Conservation (phyloP, 2,113 vertebrate species). For the Symphodus melops region DNA sequence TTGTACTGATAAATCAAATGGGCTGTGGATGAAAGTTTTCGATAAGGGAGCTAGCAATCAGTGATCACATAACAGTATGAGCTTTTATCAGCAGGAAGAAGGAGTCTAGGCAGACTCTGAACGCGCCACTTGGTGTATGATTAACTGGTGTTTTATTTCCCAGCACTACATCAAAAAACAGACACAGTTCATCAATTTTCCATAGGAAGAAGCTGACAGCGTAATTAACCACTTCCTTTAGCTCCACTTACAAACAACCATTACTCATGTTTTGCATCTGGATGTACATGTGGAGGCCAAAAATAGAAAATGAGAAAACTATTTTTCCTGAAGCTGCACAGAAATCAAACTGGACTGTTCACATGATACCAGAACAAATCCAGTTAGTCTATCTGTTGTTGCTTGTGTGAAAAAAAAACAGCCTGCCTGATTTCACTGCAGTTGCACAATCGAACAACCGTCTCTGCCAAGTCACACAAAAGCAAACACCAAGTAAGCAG, state of each 20-base stretch:
- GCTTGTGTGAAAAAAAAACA: constrained; percentile 15
- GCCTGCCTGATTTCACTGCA: constrained; percentile 29
- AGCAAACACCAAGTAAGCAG: constrained; percentile 57
- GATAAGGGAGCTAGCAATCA: background rate
- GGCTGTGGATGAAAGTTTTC: background rate
- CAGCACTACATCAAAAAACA: constrained; percentile 52
- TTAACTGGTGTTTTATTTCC: constrained; percentile 59
- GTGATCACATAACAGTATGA: background rate
- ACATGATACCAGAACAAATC: constrained; percentile 32
- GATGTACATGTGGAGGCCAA: constrained; percentile 7
- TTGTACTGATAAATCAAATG: background rate
- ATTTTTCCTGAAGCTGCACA: constrained; percentile 8
- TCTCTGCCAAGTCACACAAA: constrained; percentile 68
- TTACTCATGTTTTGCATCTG: constrained; percentile 60
- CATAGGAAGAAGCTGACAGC: constrained; percentile 59
- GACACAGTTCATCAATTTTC: constrained; percentile 58
- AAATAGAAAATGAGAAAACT: constrained; percentile 13
- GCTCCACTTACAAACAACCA: constrained; percentile 61
- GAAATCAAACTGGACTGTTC: constrained; percentile 26
- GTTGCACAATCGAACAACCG: constrained; percentile 32
- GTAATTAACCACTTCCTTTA: constrained; percentile 71
- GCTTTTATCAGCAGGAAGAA: constrained; percentile 10
- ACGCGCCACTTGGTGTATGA: constrained; percentile 46
- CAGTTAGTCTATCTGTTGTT: constrained; percentile 23
- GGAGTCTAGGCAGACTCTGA: constrained; percentile 32